A percentile compares a stretch with the other conserved stretches of the same genome.
Evolutionary conservation across 1,140 invertebrate species (phyloP).

Genomic region (Ostrea edulis): DNA sequence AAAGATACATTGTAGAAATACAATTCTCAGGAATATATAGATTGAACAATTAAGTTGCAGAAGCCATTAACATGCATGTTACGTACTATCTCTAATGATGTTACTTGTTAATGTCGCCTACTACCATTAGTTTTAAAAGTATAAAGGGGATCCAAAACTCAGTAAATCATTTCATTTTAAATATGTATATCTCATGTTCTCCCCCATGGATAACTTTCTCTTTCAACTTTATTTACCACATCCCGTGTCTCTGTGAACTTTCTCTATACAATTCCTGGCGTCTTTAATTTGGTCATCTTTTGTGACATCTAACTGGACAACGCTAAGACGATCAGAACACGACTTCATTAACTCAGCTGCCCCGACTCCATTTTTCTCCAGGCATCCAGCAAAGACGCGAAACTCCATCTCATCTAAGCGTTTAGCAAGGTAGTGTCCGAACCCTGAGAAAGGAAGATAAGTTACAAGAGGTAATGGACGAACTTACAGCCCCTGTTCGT

Average conservation of each 20-base stretch:
- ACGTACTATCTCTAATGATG: too few relatives aligned
- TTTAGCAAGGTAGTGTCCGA: conserved; percentile 74
- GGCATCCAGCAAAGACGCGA: conserved; percentile 84
- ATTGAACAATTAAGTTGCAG: too few relatives aligned
- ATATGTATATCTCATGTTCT: too few relatives aligned
- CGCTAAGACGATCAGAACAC: conserved; percentile 67
- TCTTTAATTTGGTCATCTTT: conserved; percentile 52
- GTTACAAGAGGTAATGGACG: background rate
- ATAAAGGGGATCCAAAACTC: too few relatives aligned
- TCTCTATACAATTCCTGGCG: background rate
- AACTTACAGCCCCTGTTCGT: too few relatives aligned
- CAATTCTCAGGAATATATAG: too few relatives aligned
- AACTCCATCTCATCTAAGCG: conserved; percentile 76
- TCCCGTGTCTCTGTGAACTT: background rate
- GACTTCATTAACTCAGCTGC: conserved; percentile 69
- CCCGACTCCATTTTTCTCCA: conserved; percentile 79
- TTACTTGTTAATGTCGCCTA: too few relatives aligned
- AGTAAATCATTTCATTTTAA: too few relatives aligned
- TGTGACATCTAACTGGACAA: conserved; percentile 63
- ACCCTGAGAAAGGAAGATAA: conserved; percentile 50
- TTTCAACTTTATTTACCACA: background rate
- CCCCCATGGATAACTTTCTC: too few relatives aligned
- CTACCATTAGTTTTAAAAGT: too few relatives aligned
- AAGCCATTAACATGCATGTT: too few relatives aligned
- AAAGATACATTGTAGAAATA: too few relatives aligned